Evolutionary conservation across 2,113 vertebrate genomes (phyloP).

Genomic region (Aythya baeri): DNA sequence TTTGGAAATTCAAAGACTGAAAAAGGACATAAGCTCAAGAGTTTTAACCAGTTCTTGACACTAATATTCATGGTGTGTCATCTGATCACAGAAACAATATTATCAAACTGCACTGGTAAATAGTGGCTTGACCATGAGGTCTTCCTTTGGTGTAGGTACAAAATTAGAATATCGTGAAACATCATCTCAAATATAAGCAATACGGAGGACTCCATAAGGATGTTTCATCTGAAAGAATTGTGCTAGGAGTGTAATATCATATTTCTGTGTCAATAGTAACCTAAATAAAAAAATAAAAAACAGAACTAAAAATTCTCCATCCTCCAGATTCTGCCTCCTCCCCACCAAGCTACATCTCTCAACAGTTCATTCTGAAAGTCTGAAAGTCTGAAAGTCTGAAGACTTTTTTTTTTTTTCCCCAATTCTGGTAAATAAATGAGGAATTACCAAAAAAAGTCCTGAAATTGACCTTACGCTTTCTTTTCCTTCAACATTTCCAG

Average conservation of each 20-base stretch:
- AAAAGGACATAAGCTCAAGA: background rate
- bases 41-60: constrained; percentile 22
- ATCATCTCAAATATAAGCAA: background rate
- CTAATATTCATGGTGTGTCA: background rate
- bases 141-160: background rate
- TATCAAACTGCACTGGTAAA: background rate
- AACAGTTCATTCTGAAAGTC: background rate
- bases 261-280: background rate
- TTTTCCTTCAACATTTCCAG: background rate
- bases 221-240: background rate
- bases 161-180: background rate
- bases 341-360: background rate
- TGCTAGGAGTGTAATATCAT: background rate
- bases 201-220: background rate
- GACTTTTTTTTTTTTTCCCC: background rate
- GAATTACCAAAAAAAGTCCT: background rate
- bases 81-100: constrained; percentile 29
- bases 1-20: background rate
- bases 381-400: background rate
- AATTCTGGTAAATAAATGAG: background rate
- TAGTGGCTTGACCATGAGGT: background rate
- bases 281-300: background rate
- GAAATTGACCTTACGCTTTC: background rate
- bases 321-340: background rate
- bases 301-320: background rate